phyloP scores from a whole-genome alignment of 2,113 vertebrate genomes.

The Cygnus buccinator region DNA sequence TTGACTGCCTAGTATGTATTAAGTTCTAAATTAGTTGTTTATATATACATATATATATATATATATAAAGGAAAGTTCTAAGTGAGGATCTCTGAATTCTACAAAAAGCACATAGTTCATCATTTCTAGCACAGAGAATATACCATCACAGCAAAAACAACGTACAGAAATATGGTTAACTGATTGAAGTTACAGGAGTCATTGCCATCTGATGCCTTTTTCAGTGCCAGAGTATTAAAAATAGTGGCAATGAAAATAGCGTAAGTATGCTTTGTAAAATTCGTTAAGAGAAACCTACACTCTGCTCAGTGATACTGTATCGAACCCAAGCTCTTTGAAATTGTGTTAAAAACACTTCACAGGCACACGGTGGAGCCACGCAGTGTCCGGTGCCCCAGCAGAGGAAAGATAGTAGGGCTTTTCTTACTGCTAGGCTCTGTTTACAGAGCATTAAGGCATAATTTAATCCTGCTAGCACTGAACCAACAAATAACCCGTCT shows the following conservation, averaged over 20 bases:
- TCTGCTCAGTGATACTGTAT: background rate
- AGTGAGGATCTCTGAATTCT: background rate
- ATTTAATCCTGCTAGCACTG: background rate
- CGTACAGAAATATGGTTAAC: background rate
- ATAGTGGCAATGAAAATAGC: background rate
- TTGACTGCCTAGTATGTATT: background rate
- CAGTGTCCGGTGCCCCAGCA: background rate
- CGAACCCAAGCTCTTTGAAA: fast-evolving
- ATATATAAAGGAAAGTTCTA: background rate
- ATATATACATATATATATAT: no score
- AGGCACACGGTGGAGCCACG: background rate
- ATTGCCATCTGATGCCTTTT: background rate
- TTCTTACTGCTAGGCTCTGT: background rate
- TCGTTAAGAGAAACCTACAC: background rate
- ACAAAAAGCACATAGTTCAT: background rate
- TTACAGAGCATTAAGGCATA: background rate
- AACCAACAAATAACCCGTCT: background rate
- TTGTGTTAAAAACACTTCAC: background rate
- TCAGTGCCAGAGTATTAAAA: background rate
- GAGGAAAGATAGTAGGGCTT: background rate
- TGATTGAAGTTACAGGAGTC: background rate
- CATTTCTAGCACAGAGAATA: background rate
- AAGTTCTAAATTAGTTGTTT: background rate
- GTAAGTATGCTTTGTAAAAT: background rate
- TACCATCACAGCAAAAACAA: background rate